A percentile compares a stretch with the other conserved stretches of the same genome.
Conservation (phyloP, 1,140 invertebrate species). For the Drosophila sulfurigaster region DNA sequence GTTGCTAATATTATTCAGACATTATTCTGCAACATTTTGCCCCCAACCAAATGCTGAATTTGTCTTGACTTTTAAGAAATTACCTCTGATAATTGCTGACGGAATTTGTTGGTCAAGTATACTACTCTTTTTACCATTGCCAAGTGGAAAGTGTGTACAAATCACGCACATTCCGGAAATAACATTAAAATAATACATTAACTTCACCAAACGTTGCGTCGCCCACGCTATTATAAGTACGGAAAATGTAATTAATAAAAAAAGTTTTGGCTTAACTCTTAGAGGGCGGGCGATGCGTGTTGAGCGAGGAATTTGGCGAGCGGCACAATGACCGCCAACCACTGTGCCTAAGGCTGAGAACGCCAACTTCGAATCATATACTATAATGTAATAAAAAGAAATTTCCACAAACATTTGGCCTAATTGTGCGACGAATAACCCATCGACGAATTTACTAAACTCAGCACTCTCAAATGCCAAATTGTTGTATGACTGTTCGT, state of each 20-base stretch:
- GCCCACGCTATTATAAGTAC: conserved; percentile 51
- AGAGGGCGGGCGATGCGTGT: conserved; percentile 2
- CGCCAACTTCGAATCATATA: conserved; percentile 56
- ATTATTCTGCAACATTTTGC: too few relatives aligned
- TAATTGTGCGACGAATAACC: conserved; percentile 61
- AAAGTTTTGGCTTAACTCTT: conserved; percentile 1
- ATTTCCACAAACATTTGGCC: conserved; percentile 75
- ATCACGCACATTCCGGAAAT: conserved; percentile 75
- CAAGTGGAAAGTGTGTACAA: conserved; percentile 47
- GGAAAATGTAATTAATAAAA: conserved; percentile 72
- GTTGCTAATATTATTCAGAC: background rate
- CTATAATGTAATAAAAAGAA: conserved; percentile 75
- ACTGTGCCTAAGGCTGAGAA: conserved; percentile 24
- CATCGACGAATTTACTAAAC: conserved; percentile 4
- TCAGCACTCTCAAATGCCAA: conserved; percentile 24
- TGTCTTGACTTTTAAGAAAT: background rate
- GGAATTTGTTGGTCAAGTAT: background rate
- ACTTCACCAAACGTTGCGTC: conserved; percentile 70
- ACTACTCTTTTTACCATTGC: conserved; percentile 4
- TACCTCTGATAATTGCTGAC: background rate
- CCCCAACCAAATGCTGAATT: background rate
- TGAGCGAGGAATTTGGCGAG: conserved; percentile 27
- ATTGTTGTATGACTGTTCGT: background rate
- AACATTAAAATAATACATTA: conserved; percentile 81
- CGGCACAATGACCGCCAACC: background rate